Percentiles rank a stretch among this genome's conserved stretches.
phyloP scores from a whole-genome alignment of 2,888 invertebrate genomes.

The Drosophila antonietae region DNA sequence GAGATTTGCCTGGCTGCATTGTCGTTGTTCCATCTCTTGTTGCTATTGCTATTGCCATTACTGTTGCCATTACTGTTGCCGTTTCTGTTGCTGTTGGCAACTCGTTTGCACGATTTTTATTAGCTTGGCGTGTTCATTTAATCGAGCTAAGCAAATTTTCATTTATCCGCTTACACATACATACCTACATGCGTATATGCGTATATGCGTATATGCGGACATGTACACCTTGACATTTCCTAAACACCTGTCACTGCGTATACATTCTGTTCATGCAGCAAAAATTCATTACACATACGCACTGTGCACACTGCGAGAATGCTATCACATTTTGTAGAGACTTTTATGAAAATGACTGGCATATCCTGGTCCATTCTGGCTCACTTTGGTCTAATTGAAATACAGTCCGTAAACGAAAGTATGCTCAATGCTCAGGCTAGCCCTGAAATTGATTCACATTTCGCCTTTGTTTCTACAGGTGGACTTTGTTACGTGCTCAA shows the following conservation, averaged over 20 bases:
- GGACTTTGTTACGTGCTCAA: conserved; percentile 27
- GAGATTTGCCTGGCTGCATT: conserved; percentile 69
- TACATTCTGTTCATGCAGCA: conserved; percentile 21
- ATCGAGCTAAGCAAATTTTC: conserved; percentile 70
- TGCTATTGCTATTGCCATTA: conserved; percentile 4
- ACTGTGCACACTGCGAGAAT: neutral
- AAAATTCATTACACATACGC: conserved; percentile 51
- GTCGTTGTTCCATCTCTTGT: conserved; percentile 20
- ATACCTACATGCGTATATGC: conserved; percentile 1
- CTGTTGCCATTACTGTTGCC: neutral
- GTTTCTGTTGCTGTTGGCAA: conserved; percentile 47
- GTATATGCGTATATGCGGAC: neutral
- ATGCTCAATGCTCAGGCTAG: neutral
- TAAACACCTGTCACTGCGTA: conserved; percentile 59
- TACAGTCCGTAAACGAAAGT: neutral
- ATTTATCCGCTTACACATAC: conserved; percentile 40
- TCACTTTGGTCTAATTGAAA: conserved; percentile 50
- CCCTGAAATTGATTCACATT: conserved; percentile 58
- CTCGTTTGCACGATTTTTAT: conserved; percentile 74
- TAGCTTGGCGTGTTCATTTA: conserved; percentile 66
- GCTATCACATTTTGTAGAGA: conserved; percentile 24
- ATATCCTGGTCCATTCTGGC: conserved; percentile 17
- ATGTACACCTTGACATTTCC: conserved; percentile 39
- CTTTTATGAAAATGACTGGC: conserved; percentile 45
- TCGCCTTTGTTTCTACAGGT: conserved; percentile 54